phyloP scores from a whole-genome alignment of 2,797 vertebrate genomes.

The Apodemus agrarius region DNA sequence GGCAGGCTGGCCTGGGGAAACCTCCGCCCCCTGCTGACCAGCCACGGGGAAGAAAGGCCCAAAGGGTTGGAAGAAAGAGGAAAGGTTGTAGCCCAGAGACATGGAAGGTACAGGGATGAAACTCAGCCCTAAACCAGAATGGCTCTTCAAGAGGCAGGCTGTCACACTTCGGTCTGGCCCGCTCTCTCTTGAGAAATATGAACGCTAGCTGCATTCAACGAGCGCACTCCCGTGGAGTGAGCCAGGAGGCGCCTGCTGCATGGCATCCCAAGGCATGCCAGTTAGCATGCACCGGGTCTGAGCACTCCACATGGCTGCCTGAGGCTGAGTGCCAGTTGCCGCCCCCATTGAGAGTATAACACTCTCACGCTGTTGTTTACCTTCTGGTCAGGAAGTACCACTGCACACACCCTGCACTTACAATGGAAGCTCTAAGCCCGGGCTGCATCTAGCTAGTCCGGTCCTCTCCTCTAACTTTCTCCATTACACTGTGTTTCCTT shows the following conservation, averaged over 20 bases:
- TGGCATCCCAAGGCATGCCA: background rate
- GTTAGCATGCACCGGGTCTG: background rate
- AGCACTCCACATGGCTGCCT: background rate
- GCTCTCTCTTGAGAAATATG: constrained; percentile 34
- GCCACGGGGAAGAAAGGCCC: background rate
- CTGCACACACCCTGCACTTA: background rate
- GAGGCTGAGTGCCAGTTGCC: background rate
- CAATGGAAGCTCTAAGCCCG: background rate
- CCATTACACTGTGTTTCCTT: background rate
- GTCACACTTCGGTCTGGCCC: background rate
- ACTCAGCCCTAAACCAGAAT: background rate
- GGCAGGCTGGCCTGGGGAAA: constrained; percentile 15
- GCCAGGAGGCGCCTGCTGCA: background rate
- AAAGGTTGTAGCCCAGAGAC: background rate
- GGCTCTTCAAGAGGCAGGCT: background rate
- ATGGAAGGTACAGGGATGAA: background rate
- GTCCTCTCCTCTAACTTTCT: background rate
- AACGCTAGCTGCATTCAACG: background rate
- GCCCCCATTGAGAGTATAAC: background rate
- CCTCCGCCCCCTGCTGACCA: constrained; percentile 9
- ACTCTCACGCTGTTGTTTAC: background rate
- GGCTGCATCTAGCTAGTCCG: background rate
- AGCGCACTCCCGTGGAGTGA: background rate
- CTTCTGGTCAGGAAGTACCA: background rate
- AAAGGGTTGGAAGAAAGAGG: background rate